Base-by-base conservation (phyloP, 2,113 vertebrate species). In the Orthonyx spaldingii region DNA sequence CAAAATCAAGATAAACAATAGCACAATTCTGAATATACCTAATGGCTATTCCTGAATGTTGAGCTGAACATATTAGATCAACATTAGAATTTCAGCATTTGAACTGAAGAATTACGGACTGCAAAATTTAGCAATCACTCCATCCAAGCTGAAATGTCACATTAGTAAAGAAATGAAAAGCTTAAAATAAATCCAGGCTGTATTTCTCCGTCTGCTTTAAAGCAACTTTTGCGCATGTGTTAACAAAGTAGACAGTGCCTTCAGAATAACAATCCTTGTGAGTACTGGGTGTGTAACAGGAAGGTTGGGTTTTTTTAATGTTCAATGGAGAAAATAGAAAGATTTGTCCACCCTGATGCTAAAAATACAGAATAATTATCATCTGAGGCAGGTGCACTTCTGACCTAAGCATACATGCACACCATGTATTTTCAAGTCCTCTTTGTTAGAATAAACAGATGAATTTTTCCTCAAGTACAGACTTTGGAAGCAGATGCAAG, bases 351-450 rank as follows among this genome's bases (percentile, higher is more conserved):
- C 30, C 83, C 92, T 90, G 82, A 53, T 84, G 70, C 95, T 97
- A 96, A 97, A 96, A 97, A 96, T 94, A 84, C 44, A 84, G 71
- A 95, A 86, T 96, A 96, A 96, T 93, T 93, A 95, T 96, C 92
- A 90, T 82, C 87, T 94, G 84, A 95, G 84, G 91, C 85, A 96
- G 96, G 91, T 94, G 90, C 78, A 71, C 72, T 94, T 97, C 94
- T 97, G 95, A 97, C 96, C 79, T 91, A 90, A 87, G 76, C 49
- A 46, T 68, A 35, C 44, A 87, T 74, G 33, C 57, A 77, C 81
- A 66, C 68, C 22, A 22, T 55, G 68, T 95, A 88, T 94, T 96
- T 97, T 96, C 68, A 94, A 70, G 53, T 55, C 41, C 0, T 3
- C 80, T 87, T 90, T 84, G 75, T 90, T 89, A 61, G 55, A 87